Evolutionary conservation across 2,113 vertebrate species (phyloP).

Genomic region (Passerina amoena): DNA sequence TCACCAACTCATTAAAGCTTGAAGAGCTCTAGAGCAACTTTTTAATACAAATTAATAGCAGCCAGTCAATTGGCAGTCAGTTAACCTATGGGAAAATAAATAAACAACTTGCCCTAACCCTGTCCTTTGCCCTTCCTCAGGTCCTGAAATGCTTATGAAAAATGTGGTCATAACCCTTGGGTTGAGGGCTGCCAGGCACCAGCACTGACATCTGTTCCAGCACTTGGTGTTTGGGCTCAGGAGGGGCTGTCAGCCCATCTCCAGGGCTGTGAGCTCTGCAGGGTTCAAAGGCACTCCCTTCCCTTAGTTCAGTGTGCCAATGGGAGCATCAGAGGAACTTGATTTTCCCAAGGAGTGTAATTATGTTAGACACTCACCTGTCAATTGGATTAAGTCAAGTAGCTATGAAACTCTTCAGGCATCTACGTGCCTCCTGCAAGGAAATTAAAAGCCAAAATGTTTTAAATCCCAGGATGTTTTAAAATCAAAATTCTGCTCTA

Average conservation of each 20-base stretch:
- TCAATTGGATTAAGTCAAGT: neutral
- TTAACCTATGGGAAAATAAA: neutral
- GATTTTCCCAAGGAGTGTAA: neutral
- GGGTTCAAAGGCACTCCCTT: neutral
- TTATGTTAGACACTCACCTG: neutral
- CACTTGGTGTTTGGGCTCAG: accelerated
- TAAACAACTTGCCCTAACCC: neutral
- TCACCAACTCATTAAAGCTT: neutral
- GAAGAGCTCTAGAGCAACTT: neutral
- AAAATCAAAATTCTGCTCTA: neutral
- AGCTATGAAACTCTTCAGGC: neutral
- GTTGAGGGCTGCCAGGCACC: neutral
- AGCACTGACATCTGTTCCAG: neutral
- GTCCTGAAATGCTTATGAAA: accelerated
- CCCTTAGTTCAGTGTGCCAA: neutral
- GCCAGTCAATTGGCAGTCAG: neutral
- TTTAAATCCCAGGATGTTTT: neutral
- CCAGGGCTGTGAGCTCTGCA: neutral
- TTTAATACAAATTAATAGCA: neutral
- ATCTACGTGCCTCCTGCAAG: neutral
- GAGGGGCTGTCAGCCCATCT: neutral
- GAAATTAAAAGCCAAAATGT: neutral
- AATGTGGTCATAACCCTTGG: neutral
- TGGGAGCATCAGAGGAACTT: neutral
- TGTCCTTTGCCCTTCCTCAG: neutral